phyloP scores from a whole-genome alignment of 2,888 invertebrate genomes.

The Anticlea derivata region DNA sequence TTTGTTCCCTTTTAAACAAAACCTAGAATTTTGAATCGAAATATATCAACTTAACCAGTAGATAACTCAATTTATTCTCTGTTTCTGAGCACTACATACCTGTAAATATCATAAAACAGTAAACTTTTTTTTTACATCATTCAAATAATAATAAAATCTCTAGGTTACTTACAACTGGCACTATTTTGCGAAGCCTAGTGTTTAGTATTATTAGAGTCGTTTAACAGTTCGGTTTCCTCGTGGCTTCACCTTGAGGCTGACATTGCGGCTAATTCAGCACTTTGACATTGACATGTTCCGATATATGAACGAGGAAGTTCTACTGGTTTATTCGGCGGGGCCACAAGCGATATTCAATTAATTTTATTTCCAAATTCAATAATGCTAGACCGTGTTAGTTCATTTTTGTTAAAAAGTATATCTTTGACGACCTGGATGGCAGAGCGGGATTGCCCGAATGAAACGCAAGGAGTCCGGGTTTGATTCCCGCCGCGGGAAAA shows the following conservation, averaged over 20 bases:
- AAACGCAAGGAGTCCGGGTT: no score
- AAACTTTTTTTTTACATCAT: neutral
- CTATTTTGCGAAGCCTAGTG: constrained; percentile 41
- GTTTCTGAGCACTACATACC: no score
- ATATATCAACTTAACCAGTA: no score
- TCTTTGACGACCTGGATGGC: no score
- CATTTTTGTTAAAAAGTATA: no score
- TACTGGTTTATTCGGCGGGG: constrained; percentile 55
- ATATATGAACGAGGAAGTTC: constrained; percentile 74
- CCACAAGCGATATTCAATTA: constrained; percentile 37
- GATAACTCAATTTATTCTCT: no score
- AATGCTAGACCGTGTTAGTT: neutral
- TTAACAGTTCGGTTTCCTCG: constrained; percentile 58
- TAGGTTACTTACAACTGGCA: constrained; percentile 5
- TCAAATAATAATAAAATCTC: constrained; percentile 7
- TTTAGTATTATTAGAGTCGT: constrained; percentile 45
- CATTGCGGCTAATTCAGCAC: constrained; percentile 76
- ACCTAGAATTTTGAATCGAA: no score
- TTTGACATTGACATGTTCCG: constrained; percentile 76
- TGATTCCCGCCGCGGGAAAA: no score
- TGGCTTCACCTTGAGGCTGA: constrained; percentile 67
- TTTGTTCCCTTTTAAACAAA: no score
- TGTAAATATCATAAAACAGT: no score
- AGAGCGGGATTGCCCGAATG: no score
- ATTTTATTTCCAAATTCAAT: constrained; percentile 23